Evolutionary conservation across 2,113 vertebrate genomes (phyloP).

Genomic region (Thermophis baileyi): DNA sequence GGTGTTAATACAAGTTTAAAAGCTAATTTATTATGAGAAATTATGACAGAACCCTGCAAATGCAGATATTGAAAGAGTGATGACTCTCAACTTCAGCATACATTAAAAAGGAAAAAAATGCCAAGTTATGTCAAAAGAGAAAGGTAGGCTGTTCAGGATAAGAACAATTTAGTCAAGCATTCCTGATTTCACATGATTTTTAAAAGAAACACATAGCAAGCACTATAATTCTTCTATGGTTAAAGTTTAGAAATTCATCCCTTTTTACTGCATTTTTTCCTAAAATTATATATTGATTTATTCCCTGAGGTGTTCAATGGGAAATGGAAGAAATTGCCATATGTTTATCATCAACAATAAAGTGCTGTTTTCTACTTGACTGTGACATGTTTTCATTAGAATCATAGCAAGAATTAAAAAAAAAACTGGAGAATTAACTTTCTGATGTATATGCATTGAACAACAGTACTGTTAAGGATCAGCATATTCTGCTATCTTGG

Average conservation of each 20-base stretch:
- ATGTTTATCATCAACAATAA: background rate
- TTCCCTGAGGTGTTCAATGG: background rate
- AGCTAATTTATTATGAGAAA: background rate
- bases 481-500: background rate
- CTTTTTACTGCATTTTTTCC: background rate
- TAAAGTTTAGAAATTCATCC: background rate
- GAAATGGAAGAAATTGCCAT: background rate
- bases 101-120: background rate
- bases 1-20: background rate
- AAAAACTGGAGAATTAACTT: background rate
- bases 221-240: background rate
- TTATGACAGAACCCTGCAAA: background rate
- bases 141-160: conserved; percentile 17
- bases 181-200: background rate
- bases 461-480: background rate
- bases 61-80: background rate
- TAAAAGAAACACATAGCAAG: conserved; percentile 10
- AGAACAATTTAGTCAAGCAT: conserved; percentile 22
- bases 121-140: background rate
- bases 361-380: background rate
- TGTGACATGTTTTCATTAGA: background rate
- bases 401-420: background rate
- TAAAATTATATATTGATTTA: background rate
- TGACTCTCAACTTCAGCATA: rapidly evolving
- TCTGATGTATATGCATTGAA: conserved; percentile 15